Conservation (phyloP, 2,113 vertebrate genomes). For the Sakesphorus luctuosus region DNA sequence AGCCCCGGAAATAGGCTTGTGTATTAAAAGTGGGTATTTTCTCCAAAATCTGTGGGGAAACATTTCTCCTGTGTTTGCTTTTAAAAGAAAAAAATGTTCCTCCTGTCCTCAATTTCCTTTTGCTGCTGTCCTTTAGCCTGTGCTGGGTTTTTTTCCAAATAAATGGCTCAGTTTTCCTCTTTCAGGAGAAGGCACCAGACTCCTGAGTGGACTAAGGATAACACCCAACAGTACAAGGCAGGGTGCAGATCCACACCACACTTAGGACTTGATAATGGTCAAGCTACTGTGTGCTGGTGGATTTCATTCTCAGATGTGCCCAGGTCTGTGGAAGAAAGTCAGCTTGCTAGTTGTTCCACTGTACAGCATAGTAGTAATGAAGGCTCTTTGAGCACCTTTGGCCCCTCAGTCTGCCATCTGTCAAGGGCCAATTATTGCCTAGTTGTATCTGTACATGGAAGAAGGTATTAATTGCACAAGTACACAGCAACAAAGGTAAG, state of each 20-base stretch:
- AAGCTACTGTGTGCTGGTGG: neutral
- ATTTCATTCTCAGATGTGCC: neutral
- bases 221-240: fast-evolving
- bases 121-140: neutral
- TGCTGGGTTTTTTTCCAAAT: neutral
- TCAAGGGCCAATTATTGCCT: neutral
- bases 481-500: neutral
- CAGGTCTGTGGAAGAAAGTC: neutral
- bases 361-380: neutral
- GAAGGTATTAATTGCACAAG: neutral
- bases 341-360: neutral
- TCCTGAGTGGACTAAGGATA: neutral
- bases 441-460: neutral
- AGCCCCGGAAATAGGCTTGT: neutral
- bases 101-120: neutral
- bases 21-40: neutral
- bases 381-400: neutral
- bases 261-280: neutral
- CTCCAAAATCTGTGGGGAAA: neutral
- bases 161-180: neutral
- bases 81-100: neutral
- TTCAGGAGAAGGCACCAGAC: neutral
- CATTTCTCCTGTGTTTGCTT: fast-evolving
- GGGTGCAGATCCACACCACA: neutral
- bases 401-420: neutral